Conservation (phyloP, 2,797 vertebrate genomes). For the Loris lydekkerianus region DNA sequence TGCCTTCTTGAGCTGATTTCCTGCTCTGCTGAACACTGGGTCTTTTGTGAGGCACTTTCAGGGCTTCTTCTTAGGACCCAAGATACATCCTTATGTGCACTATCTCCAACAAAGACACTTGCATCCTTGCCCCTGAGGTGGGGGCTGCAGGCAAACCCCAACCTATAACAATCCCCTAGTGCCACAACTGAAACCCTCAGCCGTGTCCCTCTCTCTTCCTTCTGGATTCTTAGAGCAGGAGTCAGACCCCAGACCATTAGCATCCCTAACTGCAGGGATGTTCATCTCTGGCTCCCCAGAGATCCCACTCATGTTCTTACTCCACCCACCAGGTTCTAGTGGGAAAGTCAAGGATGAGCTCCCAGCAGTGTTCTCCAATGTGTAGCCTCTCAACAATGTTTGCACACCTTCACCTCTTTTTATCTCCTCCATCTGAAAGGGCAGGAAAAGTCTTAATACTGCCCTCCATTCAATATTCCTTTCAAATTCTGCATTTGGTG, state of each 20-base stretch:
- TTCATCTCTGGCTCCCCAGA: background rate
- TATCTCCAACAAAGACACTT: background rate
- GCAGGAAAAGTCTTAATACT: background rate
- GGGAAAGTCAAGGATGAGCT: background rate
- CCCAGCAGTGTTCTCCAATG: background rate
- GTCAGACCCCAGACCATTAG: background rate
- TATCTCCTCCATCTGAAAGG: background rate
- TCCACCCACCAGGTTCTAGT: background rate
- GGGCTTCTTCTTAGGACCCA: background rate
- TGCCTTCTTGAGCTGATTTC: background rate
- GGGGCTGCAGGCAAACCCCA: background rate
- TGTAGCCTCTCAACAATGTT: background rate
- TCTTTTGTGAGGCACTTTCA: background rate
- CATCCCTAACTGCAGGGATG: background rate
- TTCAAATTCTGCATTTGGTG: conserved; percentile 2
- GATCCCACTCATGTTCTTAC: background rate
- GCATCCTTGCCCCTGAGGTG: background rate
- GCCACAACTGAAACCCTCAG: background rate
- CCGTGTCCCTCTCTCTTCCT: background rate
- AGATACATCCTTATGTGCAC: background rate
- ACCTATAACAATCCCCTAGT: background rate
- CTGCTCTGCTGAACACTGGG: background rate
- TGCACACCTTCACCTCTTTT: background rate
- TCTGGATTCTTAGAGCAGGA: background rate
- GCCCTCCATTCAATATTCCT: background rate